Conservation (phyloP, 2,888 invertebrate genomes). For the Margaritifera margaritifera region DNA sequence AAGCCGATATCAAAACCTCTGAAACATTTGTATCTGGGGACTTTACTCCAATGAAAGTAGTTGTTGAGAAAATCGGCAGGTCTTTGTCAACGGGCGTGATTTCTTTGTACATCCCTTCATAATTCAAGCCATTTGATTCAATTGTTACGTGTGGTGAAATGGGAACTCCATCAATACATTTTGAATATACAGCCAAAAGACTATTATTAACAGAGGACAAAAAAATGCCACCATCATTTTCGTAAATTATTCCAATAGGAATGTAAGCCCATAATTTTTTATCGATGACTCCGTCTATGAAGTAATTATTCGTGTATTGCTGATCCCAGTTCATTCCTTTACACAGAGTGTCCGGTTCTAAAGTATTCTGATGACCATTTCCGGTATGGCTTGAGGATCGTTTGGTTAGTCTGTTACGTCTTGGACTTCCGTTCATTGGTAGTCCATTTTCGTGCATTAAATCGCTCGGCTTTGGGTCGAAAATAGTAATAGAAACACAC, state of each 20-base stretch:
- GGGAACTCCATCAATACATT: constrained; percentile 15
- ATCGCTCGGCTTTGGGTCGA: constrained; percentile 29
- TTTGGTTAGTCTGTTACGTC: constrained; percentile 4
- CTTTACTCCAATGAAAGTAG: constrained; percentile 38
- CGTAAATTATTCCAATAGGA: constrained; percentile 28
- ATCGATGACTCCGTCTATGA: constrained; percentile 36
- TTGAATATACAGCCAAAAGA: constrained; percentile 25
- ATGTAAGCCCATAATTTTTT: constrained; percentile 42
- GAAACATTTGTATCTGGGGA: constrained; percentile 26
- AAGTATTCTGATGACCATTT: constrained; percentile 10
- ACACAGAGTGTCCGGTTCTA: constrained; percentile 3
- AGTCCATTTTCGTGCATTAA: constrained; percentile 15
- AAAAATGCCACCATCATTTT: background rate
- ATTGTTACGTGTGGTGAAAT: constrained; percentile 29
- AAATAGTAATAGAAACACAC: constrained; percentile 37
- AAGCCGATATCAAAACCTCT: constrained; percentile 40
- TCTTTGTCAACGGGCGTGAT: constrained; percentile 38
- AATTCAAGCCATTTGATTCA: constrained; percentile 46
- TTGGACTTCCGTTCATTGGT: constrained; percentile 2
- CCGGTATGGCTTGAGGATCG: constrained; percentile 1
- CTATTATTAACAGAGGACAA: background rate
- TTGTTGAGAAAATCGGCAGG: constrained; percentile 29
- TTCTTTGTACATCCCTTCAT: constrained; percentile 47
- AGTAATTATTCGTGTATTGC: constrained; percentile 28
- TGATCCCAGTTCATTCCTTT: constrained; percentile 2